phyloP scores from a whole-genome alignment of 1,140 invertebrate species.

The Drosophila sucinea region DNA sequence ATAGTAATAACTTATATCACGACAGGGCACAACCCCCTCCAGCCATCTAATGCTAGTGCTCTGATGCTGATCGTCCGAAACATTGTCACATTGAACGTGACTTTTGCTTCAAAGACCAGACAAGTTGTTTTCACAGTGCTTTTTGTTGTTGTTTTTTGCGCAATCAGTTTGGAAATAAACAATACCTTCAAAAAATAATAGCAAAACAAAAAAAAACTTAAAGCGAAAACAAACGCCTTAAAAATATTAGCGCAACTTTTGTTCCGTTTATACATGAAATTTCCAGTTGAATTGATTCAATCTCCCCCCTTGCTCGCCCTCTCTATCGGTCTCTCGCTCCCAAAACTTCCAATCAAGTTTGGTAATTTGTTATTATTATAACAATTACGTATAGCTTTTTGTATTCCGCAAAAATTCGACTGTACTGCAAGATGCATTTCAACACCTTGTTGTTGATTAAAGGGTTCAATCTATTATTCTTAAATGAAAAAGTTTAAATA shows the following conservation, averaged over 20 bases:
- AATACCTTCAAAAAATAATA: slow-evolving; percentile 10
- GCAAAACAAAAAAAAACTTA: neutral
- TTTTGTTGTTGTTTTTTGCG: slow-evolving; percentile 3
- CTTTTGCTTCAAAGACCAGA: slow-evolving; percentile 1
- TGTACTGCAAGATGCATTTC: neutral
- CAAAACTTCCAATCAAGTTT: neutral
- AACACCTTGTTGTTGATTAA: neutral
- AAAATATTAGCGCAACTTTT: neutral
- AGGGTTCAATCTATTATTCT: neutral
- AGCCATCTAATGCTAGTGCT: neutral
- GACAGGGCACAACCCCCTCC: neutral
- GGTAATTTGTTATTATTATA: neutral
- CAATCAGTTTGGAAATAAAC: slow-evolving; percentile 17
- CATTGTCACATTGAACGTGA: slow-evolving; percentile 16
- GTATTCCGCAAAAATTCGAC: neutral
- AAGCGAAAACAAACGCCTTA: slow-evolving; percentile 2
- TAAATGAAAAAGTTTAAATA: too few species aligned
- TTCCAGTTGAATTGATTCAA: neutral
- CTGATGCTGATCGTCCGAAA: slow-evolving; percentile 4
- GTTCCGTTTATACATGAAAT: slow-evolving; percentile 1
- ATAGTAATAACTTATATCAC: slow-evolving; percentile 11
- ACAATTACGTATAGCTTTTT: neutral
- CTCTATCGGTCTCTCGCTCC: neutral
- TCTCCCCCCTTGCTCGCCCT: neutral
- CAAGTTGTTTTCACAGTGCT: neutral